Percentiles rank a stretch among this genome's conserved stretches.
Evolutionary conservation across 2,797 vertebrate genomes (phyloP).

Genomic region (Cyclura pinguis): DNA sequence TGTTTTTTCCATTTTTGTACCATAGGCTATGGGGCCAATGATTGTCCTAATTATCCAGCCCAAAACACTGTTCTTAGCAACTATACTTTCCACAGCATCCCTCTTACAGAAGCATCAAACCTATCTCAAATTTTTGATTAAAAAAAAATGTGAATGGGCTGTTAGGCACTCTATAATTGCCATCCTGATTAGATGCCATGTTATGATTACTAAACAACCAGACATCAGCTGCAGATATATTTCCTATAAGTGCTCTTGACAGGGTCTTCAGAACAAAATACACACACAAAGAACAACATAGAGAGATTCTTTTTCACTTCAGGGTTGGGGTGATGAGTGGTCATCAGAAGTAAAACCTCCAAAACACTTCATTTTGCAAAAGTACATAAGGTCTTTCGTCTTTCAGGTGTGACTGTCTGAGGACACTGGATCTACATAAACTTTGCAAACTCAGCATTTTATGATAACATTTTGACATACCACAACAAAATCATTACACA

Average conservation of each 20-base stretch:
- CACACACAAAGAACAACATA: too few relatives aligned
- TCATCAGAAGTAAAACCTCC: constrained; percentile 1
- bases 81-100: constrained; percentile 23
- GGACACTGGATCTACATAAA: not conserved
- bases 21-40: constrained; percentile 42
- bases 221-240: constrained; percentile 65
- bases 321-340: constrained; percentile 9
- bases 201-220: constrained; percentile 71
- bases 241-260: constrained; percentile 44
- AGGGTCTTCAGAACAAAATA: not conserved
- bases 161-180: constrained; percentile 48
- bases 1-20: constrained; percentile 28
- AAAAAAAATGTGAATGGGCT: constrained; percentile 44
- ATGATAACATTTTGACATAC: constrained; percentile 15
- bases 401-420: not conserved
- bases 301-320: not conserved
- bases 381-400: not conserved
- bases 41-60: constrained; percentile 43
- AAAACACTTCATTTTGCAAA: not conserved
- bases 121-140: constrained; percentile 5
- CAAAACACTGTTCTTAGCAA: not conserved
- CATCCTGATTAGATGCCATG: constrained; percentile 54
- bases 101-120: constrained; percentile 7
- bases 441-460: rapidly evolving
- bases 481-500: rapidly evolving